These are phyloP conservation scores for Limnephilus lunatus DNA, from an alignment of 2,888 invertebrate genomes.

Conservation along the genomic window DNA sequence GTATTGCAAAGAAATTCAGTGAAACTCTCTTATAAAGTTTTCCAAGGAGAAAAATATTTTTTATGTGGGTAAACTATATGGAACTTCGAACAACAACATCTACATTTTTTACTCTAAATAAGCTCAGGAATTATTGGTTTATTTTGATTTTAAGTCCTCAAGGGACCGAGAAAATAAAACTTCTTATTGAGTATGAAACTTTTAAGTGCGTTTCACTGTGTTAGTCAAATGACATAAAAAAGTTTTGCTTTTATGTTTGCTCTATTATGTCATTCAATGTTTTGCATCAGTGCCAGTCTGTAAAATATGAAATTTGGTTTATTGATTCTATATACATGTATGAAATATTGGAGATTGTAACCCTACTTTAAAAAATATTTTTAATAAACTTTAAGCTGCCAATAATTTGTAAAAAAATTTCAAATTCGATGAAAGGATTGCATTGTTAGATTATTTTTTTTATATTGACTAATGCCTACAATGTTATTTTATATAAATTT, in stretches of 20 bases:
- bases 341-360: background rate
- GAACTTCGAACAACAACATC: no score
- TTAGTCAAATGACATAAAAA: background rate
- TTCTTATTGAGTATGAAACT: no score
- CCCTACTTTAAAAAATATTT: background rate
- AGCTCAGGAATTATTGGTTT: no score
- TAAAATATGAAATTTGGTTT: background rate
- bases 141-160: no score
- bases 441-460: background rate
- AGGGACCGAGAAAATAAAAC: no score
- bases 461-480: constrained; percentile 5
- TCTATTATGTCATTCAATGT: background rate
- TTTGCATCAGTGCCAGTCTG: background rate
- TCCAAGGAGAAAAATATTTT: no score
- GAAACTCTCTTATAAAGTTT: no score
- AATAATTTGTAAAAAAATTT: background rate
- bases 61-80: no score
- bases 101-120: no score
- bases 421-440: background rate
- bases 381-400: background rate
- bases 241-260: background rate
- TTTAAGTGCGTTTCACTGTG: background rate
- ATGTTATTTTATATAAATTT: background rate
- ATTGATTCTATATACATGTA: background rate
- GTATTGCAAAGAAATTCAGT: no score